A percentile compares a stretch with the other conserved stretches of the same genome.
These are phyloP conservation scores for Lepus europaeus DNA, from an alignment of 2,113 vertebrate species.

Conservation along the genomic window DNA sequence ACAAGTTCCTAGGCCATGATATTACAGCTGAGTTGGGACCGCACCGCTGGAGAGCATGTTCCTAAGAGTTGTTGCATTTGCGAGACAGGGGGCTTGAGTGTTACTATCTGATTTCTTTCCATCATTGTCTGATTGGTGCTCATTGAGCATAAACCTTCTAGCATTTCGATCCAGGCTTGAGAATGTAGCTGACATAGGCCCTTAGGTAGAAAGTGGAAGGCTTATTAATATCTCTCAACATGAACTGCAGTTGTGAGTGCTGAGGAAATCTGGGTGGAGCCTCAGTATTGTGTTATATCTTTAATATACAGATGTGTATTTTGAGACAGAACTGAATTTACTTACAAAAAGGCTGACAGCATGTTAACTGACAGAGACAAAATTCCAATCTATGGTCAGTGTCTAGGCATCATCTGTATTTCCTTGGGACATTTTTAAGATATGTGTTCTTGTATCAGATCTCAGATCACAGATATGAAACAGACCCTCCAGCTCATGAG, in stretches of 20 bases:
- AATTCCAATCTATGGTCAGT: background rate
- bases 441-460: fast-evolving
- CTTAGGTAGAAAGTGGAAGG: background rate
- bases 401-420: background rate
- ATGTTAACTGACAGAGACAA: background rate
- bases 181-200: no score
- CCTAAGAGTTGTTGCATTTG: background rate
- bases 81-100: background rate
- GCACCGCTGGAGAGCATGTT: background rate
- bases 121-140: background rate
- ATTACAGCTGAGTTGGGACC: background rate
- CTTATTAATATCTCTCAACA: background rate
- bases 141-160: background rate
- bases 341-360: background rate
- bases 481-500: background rate
- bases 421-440: background rate
- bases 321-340: background rate
- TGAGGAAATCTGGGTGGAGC: background rate
- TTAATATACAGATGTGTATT: slow-evolving; percentile 31
- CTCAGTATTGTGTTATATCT: background rate
- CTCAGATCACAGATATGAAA: background rate
- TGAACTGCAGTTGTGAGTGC: background rate
- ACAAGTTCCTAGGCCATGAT: no score
- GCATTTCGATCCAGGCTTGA: background rate
- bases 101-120: background rate